A percentile compares a stretch with the other conserved stretches of the same genome.
phyloP scores from a whole-genome alignment of 2,888 invertebrate genomes.

The Clivina fossor region DNA sequence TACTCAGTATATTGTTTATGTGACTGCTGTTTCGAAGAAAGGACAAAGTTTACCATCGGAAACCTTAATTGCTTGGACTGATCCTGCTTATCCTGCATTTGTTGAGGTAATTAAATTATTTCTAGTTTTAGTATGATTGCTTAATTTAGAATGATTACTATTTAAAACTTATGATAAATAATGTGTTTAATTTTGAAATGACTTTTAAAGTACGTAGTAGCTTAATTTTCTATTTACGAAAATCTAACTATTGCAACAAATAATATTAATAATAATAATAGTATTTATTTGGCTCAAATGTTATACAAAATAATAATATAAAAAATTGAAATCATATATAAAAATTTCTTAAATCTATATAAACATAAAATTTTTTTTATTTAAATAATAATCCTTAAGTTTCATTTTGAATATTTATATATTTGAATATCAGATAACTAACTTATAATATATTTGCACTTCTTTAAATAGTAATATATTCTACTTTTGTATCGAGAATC shows the following conservation, averaged over 20 bases:
- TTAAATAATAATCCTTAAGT: too few species aligned
- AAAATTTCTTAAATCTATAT: background rate
- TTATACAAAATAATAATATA: slow-evolving; percentile 1
- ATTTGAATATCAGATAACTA: too few species aligned
- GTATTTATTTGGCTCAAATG: too few species aligned
- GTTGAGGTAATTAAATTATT: slow-evolving; percentile 77
- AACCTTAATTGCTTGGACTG: slow-evolving; percentile 83
- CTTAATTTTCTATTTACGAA: too few species aligned
- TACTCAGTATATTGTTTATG: slow-evolving; percentile 80
- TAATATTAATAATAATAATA: slow-evolving; percentile 3
- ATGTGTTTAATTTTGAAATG: too few species aligned
- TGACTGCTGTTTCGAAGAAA: slow-evolving; percentile 67
- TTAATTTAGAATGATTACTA: too few species aligned
- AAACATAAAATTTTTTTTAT: background rate
- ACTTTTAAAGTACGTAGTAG: too few species aligned
- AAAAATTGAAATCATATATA: slow-evolving; percentile 1
- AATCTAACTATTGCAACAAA: too few species aligned
- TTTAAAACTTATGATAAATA: too few species aligned
- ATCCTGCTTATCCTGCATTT: slow-evolving; percentile 83
- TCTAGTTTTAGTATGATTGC: too few species aligned
- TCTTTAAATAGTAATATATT: too few species aligned
- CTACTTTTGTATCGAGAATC: background rate
- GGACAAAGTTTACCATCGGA: slow-evolving; percentile 79
- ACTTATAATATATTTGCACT: too few species aligned
- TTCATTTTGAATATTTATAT: background rate